Evolutionary conservation across 1,140 invertebrate species (phyloP).

Genomic region (Eubasilissa regina): DNA sequence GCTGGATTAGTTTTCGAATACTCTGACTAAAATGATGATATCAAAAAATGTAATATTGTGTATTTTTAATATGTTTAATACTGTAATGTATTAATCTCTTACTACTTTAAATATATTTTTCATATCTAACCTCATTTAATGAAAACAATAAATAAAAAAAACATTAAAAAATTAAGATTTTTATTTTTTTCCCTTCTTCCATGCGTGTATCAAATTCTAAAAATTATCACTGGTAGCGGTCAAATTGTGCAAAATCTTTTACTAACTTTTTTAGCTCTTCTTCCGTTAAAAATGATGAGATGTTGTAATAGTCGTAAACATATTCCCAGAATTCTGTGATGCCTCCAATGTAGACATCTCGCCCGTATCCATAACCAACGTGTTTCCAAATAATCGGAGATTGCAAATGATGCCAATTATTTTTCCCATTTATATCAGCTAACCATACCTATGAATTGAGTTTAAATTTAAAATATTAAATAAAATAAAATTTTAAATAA

Average conservation of each 20-base stretch:
- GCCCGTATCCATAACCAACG: conserved; percentile 68
- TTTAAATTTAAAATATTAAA: conserved; percentile 18
- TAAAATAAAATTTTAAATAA: neutral
- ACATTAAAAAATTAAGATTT: neutral
- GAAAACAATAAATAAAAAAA: conserved; percentile 53
- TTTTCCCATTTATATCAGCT: conserved; percentile 66
- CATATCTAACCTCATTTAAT: conserved; percentile 59
- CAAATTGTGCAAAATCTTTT: conserved; percentile 64
- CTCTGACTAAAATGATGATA: conserved; percentile 16
- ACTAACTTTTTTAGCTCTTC: conserved; percentile 67
- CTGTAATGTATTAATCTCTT: conserved; percentile 52
- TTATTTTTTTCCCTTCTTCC: neutral
- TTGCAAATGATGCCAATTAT: conserved; percentile 70
- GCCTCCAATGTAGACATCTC: conserved; percentile 71
- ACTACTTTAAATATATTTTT: conserved; percentile 60
- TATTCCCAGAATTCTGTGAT: conserved; percentile 73
- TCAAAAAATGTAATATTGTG: conserved; percentile 47
- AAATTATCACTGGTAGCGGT: conserved; percentile 33
- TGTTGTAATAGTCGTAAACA: conserved; percentile 73
- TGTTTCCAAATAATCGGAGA: conserved; percentile 73
- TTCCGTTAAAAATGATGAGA: conserved; percentile 66
- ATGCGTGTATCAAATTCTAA: too few relatives aligned
- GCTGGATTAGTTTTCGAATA: conserved; percentile 3
- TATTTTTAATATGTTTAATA: conserved; percentile 53
- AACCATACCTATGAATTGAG: conserved; percentile 66